Evolutionary conservation across 2,797 vertebrate species (phyloP), one percentile per base, ranked within the genome.

Genomic region (Scarus forsteni): DNA sequence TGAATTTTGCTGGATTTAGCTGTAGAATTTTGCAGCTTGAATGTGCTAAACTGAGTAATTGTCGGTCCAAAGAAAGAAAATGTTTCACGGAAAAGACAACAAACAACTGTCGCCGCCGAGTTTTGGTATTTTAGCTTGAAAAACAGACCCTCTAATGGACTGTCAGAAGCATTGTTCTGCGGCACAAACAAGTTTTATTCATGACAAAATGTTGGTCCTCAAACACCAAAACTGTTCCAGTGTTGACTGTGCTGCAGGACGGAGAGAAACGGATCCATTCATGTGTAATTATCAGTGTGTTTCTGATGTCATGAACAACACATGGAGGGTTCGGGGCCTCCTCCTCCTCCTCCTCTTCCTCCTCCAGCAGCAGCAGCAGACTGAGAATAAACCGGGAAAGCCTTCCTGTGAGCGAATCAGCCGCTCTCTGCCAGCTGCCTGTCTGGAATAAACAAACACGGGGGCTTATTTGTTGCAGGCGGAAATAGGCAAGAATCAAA

Each of bases 401-500:
- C 83, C 82, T 85, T 39, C 46, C 59, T 58, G 74, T 64, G 75
- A 81, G 75, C 49, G 69, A 55, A 77, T 81, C 80, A 77, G 83
- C 85, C 63, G 70, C 86, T 79, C 75, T 59, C 72, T 89, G 89
- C 82, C 81, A 84, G 83, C 84, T 74, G 83, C 83, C 86, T 78
- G 83, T 81, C 77, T 87, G 79, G 63, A 77, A 81, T 76, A 87
- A 90, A 91, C 89, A 91, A 88, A 88, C 86, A 88, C 55, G 0
- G 27, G 53, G 12, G 82, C 81, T 89, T 91, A 88, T 92, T 90
- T 85, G 90, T 89, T 79, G 78, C 81, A 19, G 79, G 83, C 83
- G 87, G 89, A 90, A 91, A 90, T 79, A 88, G 64, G 80, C 85
- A 81, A 27, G 86, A 89, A 88, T 90, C 88, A 82, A 91, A 88